Evolutionary conservation across 2,888 invertebrate genomes (phyloP).

Genomic region (Steinernema hermaphroditum): DNA sequence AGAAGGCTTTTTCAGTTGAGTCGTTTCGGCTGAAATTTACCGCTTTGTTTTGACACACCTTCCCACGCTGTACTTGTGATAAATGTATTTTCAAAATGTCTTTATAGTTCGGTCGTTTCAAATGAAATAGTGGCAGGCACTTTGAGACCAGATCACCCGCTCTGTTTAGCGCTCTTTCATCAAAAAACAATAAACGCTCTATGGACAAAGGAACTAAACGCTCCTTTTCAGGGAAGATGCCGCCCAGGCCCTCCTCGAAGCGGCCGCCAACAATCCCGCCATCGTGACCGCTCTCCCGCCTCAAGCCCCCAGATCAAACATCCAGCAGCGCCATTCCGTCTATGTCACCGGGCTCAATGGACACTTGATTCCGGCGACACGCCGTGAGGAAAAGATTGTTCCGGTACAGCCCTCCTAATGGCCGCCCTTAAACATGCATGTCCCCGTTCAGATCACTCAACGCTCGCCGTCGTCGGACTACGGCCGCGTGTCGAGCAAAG

Average conservation of each 20-base stretch:
- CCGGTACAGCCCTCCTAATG: neutral
- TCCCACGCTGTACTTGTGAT: no score
- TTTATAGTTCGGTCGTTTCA: no score
- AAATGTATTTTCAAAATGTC: no score
- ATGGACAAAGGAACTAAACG: neutral
- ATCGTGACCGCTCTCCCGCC: constrained; percentile 8
- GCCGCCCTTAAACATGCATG: neutral
- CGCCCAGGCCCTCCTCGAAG: constrained; percentile 16
- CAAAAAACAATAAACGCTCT: no score
- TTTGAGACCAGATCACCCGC: no score
- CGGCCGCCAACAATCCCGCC: neutral
- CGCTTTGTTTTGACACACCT: no score
- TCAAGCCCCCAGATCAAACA: constrained; percentile 14
- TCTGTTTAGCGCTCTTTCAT: no score
- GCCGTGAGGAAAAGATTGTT: neutral
- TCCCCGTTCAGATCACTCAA: neutral
- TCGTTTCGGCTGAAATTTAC: no score
- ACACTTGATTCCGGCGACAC: constrained; percentile 5
- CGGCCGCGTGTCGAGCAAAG: constrained; percentile 23
- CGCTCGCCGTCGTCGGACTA: constrained; percentile 21
- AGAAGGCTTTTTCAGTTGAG: no score
- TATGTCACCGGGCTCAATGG: constrained; percentile 20
- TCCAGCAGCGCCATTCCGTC: constrained; percentile 25
- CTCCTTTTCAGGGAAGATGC: constrained; percentile 25
- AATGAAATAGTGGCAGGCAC: no score